Conservation (phyloP, 64 coral and sea anemone species). For the Stichodactyla helianthus region DNA sequence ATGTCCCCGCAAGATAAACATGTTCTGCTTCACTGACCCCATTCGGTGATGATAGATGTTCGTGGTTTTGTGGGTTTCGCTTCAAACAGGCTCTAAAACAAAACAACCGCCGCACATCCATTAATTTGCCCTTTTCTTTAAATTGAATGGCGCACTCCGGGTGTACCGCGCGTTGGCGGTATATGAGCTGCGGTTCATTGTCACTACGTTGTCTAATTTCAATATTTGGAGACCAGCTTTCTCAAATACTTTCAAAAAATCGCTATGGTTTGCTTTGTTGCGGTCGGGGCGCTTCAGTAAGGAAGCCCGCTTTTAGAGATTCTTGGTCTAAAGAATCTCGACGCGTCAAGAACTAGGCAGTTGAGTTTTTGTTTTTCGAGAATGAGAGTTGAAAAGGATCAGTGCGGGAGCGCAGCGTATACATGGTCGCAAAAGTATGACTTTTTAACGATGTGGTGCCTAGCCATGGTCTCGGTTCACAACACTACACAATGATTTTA, state of each 20-base stretch:
- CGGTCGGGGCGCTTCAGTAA: slow-evolving; percentile 38
- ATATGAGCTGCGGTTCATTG: slow-evolving; percentile 54
- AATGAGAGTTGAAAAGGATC: neutral
- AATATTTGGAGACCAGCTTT: slow-evolving; percentile 79
- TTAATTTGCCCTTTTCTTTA: slow-evolving; percentile 68
- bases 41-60: slow-evolving; percentile 84
- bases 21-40: slow-evolving; percentile 78
- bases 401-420: neutral
- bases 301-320: slow-evolving; percentile 42
- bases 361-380: slow-evolving; percentile 14
- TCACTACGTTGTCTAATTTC: slow-evolving; percentile 62
- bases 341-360: slow-evolving; percentile 1
- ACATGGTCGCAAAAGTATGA: neutral
- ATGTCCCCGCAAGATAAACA: slow-evolving; percentile 63
- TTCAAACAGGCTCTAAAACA: slow-evolving; percentile 61
- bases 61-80: slow-evolving; percentile 78
- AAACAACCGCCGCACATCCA: slow-evolving; percentile 56
- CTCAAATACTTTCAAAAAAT: slow-evolving; percentile 93
- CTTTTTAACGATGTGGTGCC: slow-evolving; percentile 7
- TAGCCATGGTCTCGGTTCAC: neutral
- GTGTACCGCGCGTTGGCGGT: slow-evolving; percentile 36
- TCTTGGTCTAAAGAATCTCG: slow-evolving; percentile 10
- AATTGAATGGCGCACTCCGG: slow-evolving; percentile 67
- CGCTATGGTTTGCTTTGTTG: slow-evolving; percentile 83
- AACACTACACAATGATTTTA: slow-evolving; percentile 23